Conservation (phyloP, 1,140 invertebrate genomes). For the Drosophila triauraria region DNA sequence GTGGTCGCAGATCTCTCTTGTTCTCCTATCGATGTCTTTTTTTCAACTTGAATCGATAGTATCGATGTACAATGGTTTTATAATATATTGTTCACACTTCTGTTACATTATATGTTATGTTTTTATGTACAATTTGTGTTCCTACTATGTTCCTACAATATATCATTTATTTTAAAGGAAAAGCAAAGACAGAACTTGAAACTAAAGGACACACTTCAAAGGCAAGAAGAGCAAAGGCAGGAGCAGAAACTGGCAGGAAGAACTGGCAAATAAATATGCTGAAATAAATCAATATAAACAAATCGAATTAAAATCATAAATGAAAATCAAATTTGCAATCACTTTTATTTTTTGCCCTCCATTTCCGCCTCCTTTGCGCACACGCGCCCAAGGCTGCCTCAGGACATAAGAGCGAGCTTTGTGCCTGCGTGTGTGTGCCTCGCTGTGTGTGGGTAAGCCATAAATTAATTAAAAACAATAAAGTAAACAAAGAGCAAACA, state of each 20-base stretch:
- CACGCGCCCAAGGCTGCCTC: neutral
- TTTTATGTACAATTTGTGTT: too few species aligned
- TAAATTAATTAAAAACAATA: constrained; percentile 60
- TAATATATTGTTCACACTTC: too few species aligned
- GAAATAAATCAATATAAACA: constrained; percentile 51
- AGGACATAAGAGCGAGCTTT: neutral
- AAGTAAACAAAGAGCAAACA: constrained; percentile 20
- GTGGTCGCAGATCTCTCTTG: neutral
- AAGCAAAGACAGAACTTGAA: too few species aligned
- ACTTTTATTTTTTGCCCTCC: constrained; percentile 18
- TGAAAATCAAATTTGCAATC: constrained; percentile 55
- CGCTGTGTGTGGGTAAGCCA: constrained; percentile 8
- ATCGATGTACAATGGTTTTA: too few species aligned
- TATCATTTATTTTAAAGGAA: neutral
- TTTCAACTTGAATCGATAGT: too few species aligned
- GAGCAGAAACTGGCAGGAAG: neutral
- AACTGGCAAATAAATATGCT: constrained; percentile 30
- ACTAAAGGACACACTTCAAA: too few species aligned
- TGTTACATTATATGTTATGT: too few species aligned
- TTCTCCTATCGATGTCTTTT: too few species aligned
- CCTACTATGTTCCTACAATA: too few species aligned
- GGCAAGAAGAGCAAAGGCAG: neutral
- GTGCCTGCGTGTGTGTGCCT: neutral
- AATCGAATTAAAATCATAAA: constrained; percentile 58
- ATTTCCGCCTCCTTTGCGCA: constrained; percentile 1